phyloP scores from a whole-genome alignment of 2,113 vertebrate genomes.

The Mesocricetus auratus region DNA sequence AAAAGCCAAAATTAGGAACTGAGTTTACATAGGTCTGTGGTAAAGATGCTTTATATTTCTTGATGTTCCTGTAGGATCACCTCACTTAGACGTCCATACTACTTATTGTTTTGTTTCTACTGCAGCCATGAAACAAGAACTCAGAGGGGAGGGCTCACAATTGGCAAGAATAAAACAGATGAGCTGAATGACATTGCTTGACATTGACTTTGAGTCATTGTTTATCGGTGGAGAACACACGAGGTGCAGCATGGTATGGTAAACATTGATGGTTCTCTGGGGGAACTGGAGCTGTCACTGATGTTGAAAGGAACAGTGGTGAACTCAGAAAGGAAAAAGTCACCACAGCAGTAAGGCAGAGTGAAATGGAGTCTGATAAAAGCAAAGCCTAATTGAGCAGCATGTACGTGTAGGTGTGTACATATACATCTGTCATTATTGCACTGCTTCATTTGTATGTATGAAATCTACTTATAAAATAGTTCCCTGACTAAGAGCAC shows the following conservation, averaged over 20 bases:
- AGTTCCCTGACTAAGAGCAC: background rate
- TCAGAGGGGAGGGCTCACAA: background rate
- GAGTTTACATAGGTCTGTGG: background rate
- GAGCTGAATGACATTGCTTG: conserved; percentile 68
- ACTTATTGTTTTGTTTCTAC: background rate
- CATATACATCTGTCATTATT: background rate
- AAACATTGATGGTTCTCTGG: conserved; percentile 66
- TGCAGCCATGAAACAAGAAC: conserved; percentile 5
- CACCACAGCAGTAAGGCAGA: background rate
- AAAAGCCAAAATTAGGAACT: background rate
- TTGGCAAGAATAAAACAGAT: conserved; percentile 70
- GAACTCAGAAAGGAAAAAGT: conserved; percentile 57
- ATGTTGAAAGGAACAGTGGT: conserved; percentile 42
- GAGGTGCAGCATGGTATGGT: conserved; percentile 57
- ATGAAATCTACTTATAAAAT: conserved; percentile 27
- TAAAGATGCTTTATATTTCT: background rate
- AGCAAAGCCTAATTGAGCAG: background rate
- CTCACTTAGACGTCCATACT: background rate
- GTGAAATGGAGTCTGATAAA: background rate
- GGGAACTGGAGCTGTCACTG: conserved; percentile 51
- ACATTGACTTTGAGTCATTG: conserved; percentile 66
- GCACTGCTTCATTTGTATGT: background rate
- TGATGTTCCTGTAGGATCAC: background rate
- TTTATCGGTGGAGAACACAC: conserved; percentile 49
- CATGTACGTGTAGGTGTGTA: background rate